A percentile compares a stretch with the other conserved stretches of the same genome.
phyloP scores from a whole-genome alignment of 2,888 invertebrate species.

The Melanotus villosus region DNA sequence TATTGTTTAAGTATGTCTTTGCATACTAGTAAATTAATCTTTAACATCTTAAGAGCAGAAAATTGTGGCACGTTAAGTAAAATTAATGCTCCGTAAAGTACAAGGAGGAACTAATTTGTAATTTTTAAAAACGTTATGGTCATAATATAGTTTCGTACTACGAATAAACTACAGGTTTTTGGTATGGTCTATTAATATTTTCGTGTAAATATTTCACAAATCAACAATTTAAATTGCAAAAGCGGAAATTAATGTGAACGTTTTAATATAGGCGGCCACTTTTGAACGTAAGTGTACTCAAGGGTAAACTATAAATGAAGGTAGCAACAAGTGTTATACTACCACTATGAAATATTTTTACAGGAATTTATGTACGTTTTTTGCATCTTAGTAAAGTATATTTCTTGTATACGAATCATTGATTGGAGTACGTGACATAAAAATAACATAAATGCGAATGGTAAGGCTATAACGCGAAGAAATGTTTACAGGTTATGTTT shows the following conservation, averaged over 20 bases:
- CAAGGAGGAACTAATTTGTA: constrained; percentile 37
- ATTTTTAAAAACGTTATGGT: constrained; percentile 25
- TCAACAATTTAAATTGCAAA: too few relatives aligned
- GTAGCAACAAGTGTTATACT: constrained; percentile 23
- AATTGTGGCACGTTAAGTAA: constrained; percentile 16
- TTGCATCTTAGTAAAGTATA: constrained; percentile 22
- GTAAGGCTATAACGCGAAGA: constrained; percentile 36
- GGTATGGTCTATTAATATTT: neutral
- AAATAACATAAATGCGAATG: constrained; percentile 24
- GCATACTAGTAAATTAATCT: constrained; percentile 11
- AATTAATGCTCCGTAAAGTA: constrained; percentile 37
- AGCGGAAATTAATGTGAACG: neutral
- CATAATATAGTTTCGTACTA: neutral
- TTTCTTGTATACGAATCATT: constrained; percentile 8
- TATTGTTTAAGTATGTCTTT: too few relatives aligned
- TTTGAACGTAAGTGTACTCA: neutral
- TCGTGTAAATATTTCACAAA: too few relatives aligned
- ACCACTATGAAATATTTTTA: constrained; percentile 22
- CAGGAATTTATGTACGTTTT: constrained; percentile 25
- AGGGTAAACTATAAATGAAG: constrained; percentile 5
- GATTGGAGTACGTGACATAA: constrained; percentile 40
- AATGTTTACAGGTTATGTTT: constrained; percentile 40
- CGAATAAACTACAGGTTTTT: neutral
- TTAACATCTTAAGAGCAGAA: constrained; percentile 9
- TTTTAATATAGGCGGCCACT: neutral